Base-by-base conservation (phyloP, 2,888 invertebrate genomes). In the Hirtodrosophila alboralis region DNA sequence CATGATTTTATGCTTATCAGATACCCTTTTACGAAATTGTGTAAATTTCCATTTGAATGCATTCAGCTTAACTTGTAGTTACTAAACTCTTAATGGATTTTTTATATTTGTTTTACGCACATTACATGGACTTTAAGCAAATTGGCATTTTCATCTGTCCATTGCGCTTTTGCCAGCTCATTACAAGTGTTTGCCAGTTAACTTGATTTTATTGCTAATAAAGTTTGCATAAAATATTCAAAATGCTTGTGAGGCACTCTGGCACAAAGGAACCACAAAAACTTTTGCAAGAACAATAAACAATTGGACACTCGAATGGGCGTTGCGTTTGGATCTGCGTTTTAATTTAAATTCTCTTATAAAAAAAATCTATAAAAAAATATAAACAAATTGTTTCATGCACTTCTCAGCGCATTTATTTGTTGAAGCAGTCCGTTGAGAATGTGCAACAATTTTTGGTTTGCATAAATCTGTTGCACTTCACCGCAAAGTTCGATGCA, bases 211-310 rank as follows among this genome's bases (percentile, higher is more conserved):
- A 56, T 68, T 57, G 73, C 68, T 61, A 67, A 80, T 73, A 68
- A 80, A 76, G 40, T 65, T 68, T 60, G 59, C 45, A 52, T 77
- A 62, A 80, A 62, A 62, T 65, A 75, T 75, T 78, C 75, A 75
- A 75, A 77, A 54, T 54, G 64, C 40, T 56, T 40, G 43, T 38
- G 33, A 56, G 36, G 37, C 12, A 2, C 33, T 48, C 13, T 38
- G 48, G 41, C 43, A 41, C 27, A 16, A 41, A 27, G 16, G 23
- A 37, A 40, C 14, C 36, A 26, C 47, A 34, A 27, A 47, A 44
- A 33, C 48, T 52, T 51, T 31, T 38, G 30, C 41, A 47, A 30
- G 27, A 44, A 52, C 23, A 48, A 41, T 14, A 40, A 83, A 72
- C 66, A 68, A 79, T 76, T 76, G 60, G 68, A 48, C 51, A 56